Conservation (phyloP, 2,797 vertebrate genomes). For the Poecilia picta region DNA sequence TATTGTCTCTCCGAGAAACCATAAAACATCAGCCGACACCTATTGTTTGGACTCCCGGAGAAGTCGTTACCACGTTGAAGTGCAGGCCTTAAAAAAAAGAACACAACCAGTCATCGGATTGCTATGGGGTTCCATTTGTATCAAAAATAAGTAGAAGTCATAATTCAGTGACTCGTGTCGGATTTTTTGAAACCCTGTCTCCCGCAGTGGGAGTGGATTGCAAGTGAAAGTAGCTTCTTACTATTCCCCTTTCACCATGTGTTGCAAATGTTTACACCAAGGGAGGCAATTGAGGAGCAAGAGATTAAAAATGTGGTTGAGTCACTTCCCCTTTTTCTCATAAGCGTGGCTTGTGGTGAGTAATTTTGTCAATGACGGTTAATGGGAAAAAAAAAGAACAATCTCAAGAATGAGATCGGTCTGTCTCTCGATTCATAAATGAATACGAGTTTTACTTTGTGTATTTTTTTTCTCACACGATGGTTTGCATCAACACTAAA, state of each 20-base stretch:
- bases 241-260: slow-evolving; percentile 6
- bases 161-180: slow-evolving; percentile 21
- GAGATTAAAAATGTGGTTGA: slow-evolving; percentile 23
- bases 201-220: neutral
- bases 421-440: neutral
- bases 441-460: neutral
- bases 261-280: slow-evolving; percentile 11
- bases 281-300: slow-evolving; percentile 2
- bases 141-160: no score
- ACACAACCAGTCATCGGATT: slow-evolving; percentile 41
- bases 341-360: slow-evolving; percentile 21
- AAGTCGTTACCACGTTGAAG: slow-evolving; percentile 40
- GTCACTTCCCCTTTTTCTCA: slow-evolving; percentile 38
- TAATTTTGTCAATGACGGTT: slow-evolving; percentile 15
- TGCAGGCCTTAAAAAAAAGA: slow-evolving; percentile 37
- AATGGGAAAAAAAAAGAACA: neutral
- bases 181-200: slow-evolving; percentile 19
- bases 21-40: slow-evolving; percentile 47
- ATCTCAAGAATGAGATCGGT: slow-evolving; percentile 20
- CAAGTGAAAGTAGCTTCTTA: slow-evolving; percentile 24
- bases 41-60: slow-evolving; percentile 40
- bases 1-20: slow-evolving; percentile 27
- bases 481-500: neutral
- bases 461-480: neutral
- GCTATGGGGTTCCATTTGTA: no score